Percentiles rank a stretch among this genome's conserved stretches.
phyloP scores from a whole-genome alignment of 2,888 invertebrate genomes.

The Nymphalis urticae region DNA sequence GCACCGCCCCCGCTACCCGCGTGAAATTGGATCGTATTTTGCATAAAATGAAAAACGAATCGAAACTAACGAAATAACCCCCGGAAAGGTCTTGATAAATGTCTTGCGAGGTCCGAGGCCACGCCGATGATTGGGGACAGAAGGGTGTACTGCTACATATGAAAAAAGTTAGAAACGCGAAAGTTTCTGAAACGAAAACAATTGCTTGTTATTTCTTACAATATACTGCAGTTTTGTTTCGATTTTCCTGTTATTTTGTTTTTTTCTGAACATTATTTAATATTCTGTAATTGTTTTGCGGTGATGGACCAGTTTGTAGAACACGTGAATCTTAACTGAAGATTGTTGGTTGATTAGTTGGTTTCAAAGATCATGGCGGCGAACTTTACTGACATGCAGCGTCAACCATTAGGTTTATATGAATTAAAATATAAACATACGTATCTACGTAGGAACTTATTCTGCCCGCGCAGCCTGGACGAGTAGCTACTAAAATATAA shows the following conservation, averaged over 20 bases:
- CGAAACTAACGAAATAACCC: constrained; percentile 72
- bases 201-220: neutral
- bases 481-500: too few species aligned
- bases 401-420: too few species aligned
- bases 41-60: constrained; percentile 79
- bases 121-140: constrained; percentile 28
- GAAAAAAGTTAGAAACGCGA: constrained; percentile 20
- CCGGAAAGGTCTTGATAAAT: constrained; percentile 52
- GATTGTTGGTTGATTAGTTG: too few species aligned
- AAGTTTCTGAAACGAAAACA: constrained; percentile 1
- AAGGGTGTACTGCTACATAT: constrained; percentile 30
- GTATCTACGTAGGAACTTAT: too few species aligned
- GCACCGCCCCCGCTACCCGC: constrained; percentile 42
- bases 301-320: too few species aligned
- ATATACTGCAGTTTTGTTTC: neutral
- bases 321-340: too few species aligned
- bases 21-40: constrained; percentile 75
- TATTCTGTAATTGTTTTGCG: too few species aligned
- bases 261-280: too few species aligned
- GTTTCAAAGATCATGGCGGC: too few species aligned
- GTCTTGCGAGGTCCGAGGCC: constrained; percentile 34
- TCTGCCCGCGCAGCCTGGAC: too few species aligned
- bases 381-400: too few species aligned
- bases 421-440: too few species aligned
- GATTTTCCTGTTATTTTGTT: constrained; percentile 1